Evolutionary conservation across 2,888 invertebrate genomes (phyloP).

Genomic region (Pyrocoelia pectoralis): DNA sequence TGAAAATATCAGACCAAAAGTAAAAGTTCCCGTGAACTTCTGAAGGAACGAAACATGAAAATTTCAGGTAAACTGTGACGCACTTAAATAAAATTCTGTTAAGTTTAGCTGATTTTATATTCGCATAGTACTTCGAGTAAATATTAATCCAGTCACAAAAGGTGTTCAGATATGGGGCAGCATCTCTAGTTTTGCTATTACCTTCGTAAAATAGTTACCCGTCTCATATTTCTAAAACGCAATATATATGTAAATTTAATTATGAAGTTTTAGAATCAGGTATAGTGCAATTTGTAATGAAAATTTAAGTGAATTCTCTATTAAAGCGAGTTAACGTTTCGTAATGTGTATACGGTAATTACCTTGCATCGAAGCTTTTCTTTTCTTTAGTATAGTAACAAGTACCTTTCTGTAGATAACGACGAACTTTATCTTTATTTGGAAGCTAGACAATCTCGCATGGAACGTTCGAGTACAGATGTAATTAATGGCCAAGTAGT

Average conservation of each 20-base stretch:
- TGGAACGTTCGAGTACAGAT: background rate
- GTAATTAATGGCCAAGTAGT: background rate
- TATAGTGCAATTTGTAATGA: background rate
- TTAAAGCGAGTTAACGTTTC: background rate
- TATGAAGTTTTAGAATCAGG: background rate
- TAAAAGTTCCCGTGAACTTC: too few species aligned
- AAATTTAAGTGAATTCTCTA: background rate
- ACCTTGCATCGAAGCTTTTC: background rate
- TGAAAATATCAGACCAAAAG: too few species aligned
- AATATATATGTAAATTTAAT: background rate
- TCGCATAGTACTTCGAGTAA: too few species aligned
- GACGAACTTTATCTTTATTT: background rate
- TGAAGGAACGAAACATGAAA: too few species aligned
- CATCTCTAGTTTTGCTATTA: too few species aligned
- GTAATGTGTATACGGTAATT: background rate
- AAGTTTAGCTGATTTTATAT: too few species aligned
- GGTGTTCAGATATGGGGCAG: too few species aligned
- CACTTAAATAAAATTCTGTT: too few species aligned
- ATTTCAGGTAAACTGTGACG: too few species aligned
- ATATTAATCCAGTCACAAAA: too few species aligned
- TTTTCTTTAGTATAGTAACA: background rate
- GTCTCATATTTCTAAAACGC: background rate
- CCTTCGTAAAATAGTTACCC: too few species aligned
- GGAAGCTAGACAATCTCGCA: background rate
- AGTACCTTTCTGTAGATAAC: background rate